Conservation (phyloP, 1,140 invertebrate species). For the Teleopsis dalmanni region DNA sequence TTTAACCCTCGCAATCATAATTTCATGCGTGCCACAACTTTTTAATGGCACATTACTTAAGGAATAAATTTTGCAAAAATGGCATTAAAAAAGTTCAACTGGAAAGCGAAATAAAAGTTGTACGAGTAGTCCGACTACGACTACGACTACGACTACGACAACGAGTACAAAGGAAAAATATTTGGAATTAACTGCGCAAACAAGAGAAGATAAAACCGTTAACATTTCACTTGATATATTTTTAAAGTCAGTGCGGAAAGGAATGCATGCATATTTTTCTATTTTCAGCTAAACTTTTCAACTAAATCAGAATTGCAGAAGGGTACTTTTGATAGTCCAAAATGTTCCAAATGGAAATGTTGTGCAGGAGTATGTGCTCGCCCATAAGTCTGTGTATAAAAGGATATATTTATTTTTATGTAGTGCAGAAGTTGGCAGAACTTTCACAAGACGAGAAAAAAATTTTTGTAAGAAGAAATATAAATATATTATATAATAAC, state of each 20-base stretch:
- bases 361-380: no score
- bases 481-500: no score
- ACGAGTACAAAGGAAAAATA: background rate
- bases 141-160: background rate
- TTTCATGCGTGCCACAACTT: no score
- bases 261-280: background rate
- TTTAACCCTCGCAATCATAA: no score
- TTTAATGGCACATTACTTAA: slow-evolving; percentile 8
- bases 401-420: no score
- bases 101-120: background rate
- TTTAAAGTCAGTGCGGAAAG: background rate
- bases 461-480: no score
- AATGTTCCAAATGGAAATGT: no score
- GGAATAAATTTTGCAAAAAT: slow-evolving; percentile 1
- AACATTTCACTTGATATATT: slow-evolving; percentile 11
- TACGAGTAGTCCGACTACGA: background rate
- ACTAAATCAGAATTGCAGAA: slow-evolving; percentile 9
- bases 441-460: no score
- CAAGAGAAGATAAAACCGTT: slow-evolving; percentile 8
- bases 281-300: slow-evolving; percentile 7
- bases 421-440: no score
- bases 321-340: no score
- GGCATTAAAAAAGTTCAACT: background rate
- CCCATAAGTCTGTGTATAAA: no score
- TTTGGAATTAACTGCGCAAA: slow-evolving; percentile 3